Percentiles rank a stretch among this genome's conserved stretches.
These are phyloP conservation scores for Enteromius radiatus DNA, from an alignment of 2,797 vertebrate species.

Conservation along the genomic window DNA sequence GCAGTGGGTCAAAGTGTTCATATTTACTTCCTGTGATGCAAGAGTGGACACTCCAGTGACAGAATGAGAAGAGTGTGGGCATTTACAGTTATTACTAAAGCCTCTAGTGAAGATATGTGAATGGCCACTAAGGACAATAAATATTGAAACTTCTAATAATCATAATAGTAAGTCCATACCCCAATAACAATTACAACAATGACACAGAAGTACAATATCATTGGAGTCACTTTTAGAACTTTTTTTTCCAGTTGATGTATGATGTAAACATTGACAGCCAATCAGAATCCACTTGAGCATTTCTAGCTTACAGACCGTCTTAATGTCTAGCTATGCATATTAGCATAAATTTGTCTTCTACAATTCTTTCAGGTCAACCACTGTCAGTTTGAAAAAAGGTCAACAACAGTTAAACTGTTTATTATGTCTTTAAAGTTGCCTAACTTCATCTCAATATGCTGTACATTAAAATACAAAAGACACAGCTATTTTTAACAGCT, in stretches of 20 bases:
- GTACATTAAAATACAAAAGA: not conserved
- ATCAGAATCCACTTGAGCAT: not conserved
- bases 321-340: not conserved
- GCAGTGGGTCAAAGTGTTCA: not conserved
- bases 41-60: not conserved
- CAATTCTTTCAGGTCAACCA: not conserved
- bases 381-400: not conserved
- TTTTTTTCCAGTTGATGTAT: not conserved
- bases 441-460: not conserved
- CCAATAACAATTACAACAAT: not conserved
- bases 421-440: not conserved
- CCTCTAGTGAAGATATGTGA: not conserved
- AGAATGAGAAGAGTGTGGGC: not conserved
- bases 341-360: not conserved
- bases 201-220: not conserved
- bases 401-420: not conserved
- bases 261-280: not conserved
- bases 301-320: not conserved
- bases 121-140: not conserved
- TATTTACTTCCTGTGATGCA: constrained; percentile 27
- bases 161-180: not conserved
- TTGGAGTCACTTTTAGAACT: not conserved
- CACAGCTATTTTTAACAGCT: not conserved
- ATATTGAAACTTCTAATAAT: not conserved
- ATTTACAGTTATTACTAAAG: not conserved